Base-by-base conservation (phyloP, 2,797 vertebrate genomes). In the Danio choprae region DNA sequence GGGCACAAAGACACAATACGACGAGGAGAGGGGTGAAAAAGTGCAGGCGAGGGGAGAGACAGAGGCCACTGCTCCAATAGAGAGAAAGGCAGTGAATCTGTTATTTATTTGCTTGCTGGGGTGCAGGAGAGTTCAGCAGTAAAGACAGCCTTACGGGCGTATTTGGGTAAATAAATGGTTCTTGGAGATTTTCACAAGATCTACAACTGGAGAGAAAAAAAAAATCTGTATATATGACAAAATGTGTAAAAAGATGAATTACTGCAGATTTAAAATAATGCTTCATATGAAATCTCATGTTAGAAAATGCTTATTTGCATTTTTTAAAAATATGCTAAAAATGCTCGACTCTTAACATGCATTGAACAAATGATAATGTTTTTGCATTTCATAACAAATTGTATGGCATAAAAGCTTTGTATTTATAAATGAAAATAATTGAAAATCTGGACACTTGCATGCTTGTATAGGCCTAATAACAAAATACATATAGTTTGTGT, bases 1-100 rank as follows among this genome's bases (percentile, higher is more conserved):
- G 87, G 89, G 91, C 90, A 93, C 88, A 92, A 92, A 92, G 85
- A 86, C 86, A 90, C 88, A 89, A 89, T 90, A 91, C 86, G 84
- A 90, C 88, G 85, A 80, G 84, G 86, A 87, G 74, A 63, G 72
- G 50, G 48, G 74, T 59, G 72, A 74, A 81, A 56, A 50, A 69
- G 20, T 67, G 13, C n/a, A 56, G 41, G 58, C 41, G 72, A 65
- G 36, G 86, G 77, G 85, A 86, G 83, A 77, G 79, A 86, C 85
- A 86, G 70, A 74, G 81, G 65, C 60, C 44, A 67, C 38, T 65
- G 29, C 65, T 65, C 69, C 48, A 60, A 67, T 60, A 51, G 67
- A 38, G 55, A 48, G 40, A 80, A 71, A 79, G 75, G 62, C 63
- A 63, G 71, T 81, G 78, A 60, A 84, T 72, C 76, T 71, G 55